Evolutionary conservation across 2,888 invertebrate genomes (phyloP), one percentile per base, ranked within the genome.

Genomic region (Taenaris catops): DNA sequence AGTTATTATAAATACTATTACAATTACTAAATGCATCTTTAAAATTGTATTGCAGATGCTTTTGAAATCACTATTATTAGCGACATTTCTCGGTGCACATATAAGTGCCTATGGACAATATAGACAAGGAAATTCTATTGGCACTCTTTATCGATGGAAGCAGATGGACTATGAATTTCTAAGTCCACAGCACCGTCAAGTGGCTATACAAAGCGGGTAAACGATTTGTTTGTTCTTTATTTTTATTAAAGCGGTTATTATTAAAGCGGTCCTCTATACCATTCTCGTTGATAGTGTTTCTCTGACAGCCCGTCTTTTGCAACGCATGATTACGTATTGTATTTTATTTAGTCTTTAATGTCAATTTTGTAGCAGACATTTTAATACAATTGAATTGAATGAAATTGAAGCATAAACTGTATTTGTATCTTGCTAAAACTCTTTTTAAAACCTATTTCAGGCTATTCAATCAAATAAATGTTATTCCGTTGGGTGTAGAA

Each of bases 401-500:
- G n/a, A n/a, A n/a, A n/a, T n/a, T n/a, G n/a, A n/a, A n/a, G n/a
- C n/a, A n/a, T n/a, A n/a, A n/a, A n/a, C n/a, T n/a, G n/a, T n/a
- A n/a, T n/a, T n/a, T n/a, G n/a, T n/a, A 6, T 26, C n/a, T 25
- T 25, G n/a, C 4, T 3, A 10, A 18, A 6, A 19, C n/a, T 4
- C 3, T 2, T 8, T 18, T 24, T 20, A 14, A 16, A 2, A 12
- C 8, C 3, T n/a, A 34, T 51, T 58, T 8, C 51, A 90, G 90
- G 0, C 83, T 89, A 24, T 95, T 91, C 53, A 88, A 92, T 20
- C 91, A 92, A 5, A 88, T 89, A 39, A 94, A 94, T 60, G 93
- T 92, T 55, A 84, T 94, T 36, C 93, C 94, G 0, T 67, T 93
- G 34, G 95, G 95, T 0, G 74, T 95, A 11, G 94, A 94, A 58